These are phyloP conservation scores for Moxostoma hubbsi DNA, from an alignment of 2,797 vertebrate species.

Conservation along the genomic window DNA sequence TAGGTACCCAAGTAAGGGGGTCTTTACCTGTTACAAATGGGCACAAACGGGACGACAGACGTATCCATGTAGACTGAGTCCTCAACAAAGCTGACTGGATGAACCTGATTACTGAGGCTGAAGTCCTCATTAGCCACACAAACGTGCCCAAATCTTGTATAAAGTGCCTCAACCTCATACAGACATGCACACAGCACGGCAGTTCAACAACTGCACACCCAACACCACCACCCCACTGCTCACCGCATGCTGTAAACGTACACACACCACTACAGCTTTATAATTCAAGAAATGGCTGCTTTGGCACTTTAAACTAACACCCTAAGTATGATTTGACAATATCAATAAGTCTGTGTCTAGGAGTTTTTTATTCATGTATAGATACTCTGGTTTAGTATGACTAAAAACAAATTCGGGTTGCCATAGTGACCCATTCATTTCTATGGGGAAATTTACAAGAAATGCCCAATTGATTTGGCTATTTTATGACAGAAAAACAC, in stretches of 20 bases:
- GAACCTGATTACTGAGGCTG: conserved; percentile 79
- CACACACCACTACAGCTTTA: neutral
- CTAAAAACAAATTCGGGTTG: too few relatives aligned
- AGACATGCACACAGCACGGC: conserved; percentile 25
- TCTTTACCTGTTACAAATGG: conserved; percentile 80
- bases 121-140: conserved; percentile 83
- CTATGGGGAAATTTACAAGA: too few relatives aligned
- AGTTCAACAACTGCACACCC: conserved; percentile 17
- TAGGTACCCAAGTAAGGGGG: conserved; percentile 51
- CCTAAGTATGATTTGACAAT: too few relatives aligned
- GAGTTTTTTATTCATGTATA: too few relatives aligned
- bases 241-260: neutral
- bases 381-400: too few relatives aligned
- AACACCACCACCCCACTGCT: neutral
- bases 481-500: too few relatives aligned
- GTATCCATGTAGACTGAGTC: conserved; percentile 89
- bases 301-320: too few relatives aligned
- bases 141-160: conserved; percentile 80
- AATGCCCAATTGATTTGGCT: too few relatives aligned
- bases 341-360: too few relatives aligned
- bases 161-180: conserved; percentile 79
- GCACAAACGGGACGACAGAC: conserved; percentile 77
- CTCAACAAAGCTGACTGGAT: conserved; percentile 81
- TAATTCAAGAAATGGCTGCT: too few relatives aligned
- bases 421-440: too few relatives aligned